Base-by-base conservation (phyloP, 2,888 invertebrate species). In the Leptothorax acervorum region DNA sequence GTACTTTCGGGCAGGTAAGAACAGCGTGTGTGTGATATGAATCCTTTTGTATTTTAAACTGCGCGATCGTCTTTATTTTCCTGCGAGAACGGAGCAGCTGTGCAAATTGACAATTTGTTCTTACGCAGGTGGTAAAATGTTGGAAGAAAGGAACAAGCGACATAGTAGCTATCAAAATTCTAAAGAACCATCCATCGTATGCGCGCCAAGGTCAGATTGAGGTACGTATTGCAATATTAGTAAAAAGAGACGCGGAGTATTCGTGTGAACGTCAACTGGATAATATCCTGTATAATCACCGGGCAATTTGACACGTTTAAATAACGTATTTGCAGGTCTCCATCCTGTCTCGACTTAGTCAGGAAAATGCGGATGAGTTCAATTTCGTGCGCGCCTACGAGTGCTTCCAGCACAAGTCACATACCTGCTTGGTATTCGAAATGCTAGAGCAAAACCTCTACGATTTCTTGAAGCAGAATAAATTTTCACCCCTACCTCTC, bases 101-200 rank as follows among this genome's bases (percentile, higher is more conserved):
- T 4, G n/a, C 9, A n/a, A 9, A 39, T 9, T 60, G 12, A 71
- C 28, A 35, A 35, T 35, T 35, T 35, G 35, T 4, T 28, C 57
- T 63, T 66, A 91, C 91, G 18, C 97, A 98, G 96, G 99, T 99
- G 94, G 99, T 99, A 94, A 99, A 99, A 96, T 99, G 99, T 96
- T 99, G 99, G 99, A 99, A 99, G 96, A 99, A 99, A 95, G 99
- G 99, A 95, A 99, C 99, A 93, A 99, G 99, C 95, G 99, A 99
- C 96, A 99, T 99, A 95, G 99, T 99, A 93, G 99, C 99, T 95
- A 99, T 99, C 95, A 99, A 99, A 96, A 99, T 99, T 95, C 96
- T 99, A 86, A 99, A 99, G 96, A 99, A 99, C 96, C 99, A 99
- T 96, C 99, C 99, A 90, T 99, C 99, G 92, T 99, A 99, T 96